A percentile compares a stretch with the other conserved stretches of the same genome.
Conservation (phyloP, 2,888 invertebrate genomes). For the Vanessa cardui region DNA sequence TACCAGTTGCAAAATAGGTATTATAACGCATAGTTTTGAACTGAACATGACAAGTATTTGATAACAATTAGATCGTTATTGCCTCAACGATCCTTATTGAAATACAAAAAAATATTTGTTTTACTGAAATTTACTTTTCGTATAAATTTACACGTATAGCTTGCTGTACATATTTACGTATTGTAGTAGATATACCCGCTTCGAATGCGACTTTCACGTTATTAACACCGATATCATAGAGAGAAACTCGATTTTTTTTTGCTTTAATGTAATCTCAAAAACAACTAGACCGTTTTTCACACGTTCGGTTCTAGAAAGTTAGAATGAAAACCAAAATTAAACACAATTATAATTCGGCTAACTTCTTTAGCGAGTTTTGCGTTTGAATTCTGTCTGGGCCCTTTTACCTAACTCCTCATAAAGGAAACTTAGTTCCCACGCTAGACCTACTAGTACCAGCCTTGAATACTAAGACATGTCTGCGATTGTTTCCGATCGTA, state of each 20-base stretch:
- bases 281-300: conserved; percentile 8
- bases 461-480: conserved; percentile 33
- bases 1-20: conserved; percentile 16
- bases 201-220: background rate
- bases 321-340: background rate
- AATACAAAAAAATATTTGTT: background rate
- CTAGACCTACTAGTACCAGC: conserved; percentile 27
- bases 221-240: background rate
- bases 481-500: conserved; percentile 27
- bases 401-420: conserved; percentile 25
- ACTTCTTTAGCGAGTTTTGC: background rate
- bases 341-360: background rate
- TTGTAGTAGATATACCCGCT: background rate
- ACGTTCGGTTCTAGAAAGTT: conserved; percentile 2
- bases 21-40: conserved; percentile 1
- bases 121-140: background rate
- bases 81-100: background rate
- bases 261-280: conserved; percentile 1
- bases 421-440: conserved; percentile 34
- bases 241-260: conserved; percentile 4
- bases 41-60: conserved; percentile 5
- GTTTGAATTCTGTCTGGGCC: background rate
- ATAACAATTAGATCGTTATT: conserved; percentile 1
- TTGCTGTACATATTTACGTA: background rate
- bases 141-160: background rate